A percentile compares a stretch with the other conserved stretches of the same genome.
Conservation (phyloP, 2,888 invertebrate species). For the Ochlodes sylvanus region DNA sequence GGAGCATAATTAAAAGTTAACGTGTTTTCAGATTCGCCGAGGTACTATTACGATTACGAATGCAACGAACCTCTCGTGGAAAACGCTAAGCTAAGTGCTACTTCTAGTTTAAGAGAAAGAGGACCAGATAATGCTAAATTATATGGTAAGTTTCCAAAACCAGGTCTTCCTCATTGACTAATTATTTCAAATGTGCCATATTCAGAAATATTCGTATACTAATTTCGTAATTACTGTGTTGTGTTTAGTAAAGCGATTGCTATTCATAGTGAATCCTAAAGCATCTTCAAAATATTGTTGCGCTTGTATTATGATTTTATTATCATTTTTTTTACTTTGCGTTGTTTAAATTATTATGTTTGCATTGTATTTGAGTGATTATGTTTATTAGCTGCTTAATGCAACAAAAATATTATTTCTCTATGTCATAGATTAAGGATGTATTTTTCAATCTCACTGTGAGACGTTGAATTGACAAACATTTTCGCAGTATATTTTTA, state of each 20-base stretch:
- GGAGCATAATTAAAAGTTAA: neutral
- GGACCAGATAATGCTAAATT: constrained; percentile 94
- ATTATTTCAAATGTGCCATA: neutral
- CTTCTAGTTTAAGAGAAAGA: constrained; percentile 91
- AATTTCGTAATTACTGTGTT: neutral
- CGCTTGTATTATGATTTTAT: neutral
- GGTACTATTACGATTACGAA: constrained; percentile 85
- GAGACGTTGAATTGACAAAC: neutral
- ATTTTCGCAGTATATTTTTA: neutral
- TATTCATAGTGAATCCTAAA: neutral
- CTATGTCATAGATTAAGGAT: no score
- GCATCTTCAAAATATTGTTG: neutral
- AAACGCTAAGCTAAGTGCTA: constrained; percentile 90
- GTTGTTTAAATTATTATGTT: no score
- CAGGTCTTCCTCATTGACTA: neutral
- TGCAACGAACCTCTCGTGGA: constrained; percentile 92
- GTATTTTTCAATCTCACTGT: neutral
- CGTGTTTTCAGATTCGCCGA: constrained; percentile 66
- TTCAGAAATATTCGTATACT: neutral
- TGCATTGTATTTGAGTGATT: no score
- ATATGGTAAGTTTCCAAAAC: constrained; percentile 87
- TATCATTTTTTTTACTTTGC: neutral
- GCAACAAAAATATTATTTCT: no score
- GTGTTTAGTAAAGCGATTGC: no score
- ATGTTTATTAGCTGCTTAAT: no score